Percentiles rank a stretch among this genome's conserved stretches.
These are phyloP conservation scores for Campylomormyrus numenius DNA, from an alignment of 2,113 vertebrate genomes.

Conservation along the genomic window DNA sequence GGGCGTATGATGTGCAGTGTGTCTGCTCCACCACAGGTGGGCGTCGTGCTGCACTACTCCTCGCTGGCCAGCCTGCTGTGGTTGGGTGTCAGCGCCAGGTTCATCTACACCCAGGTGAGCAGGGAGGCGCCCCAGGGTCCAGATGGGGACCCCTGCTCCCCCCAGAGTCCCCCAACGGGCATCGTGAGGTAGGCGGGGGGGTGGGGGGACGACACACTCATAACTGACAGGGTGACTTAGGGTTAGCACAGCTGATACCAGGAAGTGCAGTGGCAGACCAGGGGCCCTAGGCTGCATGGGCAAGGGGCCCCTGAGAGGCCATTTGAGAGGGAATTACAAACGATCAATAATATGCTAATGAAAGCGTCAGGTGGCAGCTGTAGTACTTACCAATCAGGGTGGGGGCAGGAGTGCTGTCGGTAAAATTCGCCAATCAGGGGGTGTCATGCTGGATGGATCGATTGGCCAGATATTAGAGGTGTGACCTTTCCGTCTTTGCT, in stretches of 20 bases:
- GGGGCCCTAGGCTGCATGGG: too few relatives aligned
- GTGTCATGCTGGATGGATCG: background rate
- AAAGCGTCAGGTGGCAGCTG: background rate
- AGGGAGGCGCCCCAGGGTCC: constrained; percentile 66
- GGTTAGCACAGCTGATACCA: background rate
- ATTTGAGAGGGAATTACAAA: background rate
- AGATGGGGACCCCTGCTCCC: constrained; percentile 55
- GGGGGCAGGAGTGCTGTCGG: background rate
- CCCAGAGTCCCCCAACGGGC: constrained; percentile 63
- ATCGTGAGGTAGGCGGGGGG: constrained; percentile 71
- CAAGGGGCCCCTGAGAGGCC: background rate
- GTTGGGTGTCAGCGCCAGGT: constrained; percentile 82
- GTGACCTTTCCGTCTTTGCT: background rate
- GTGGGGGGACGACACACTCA: background rate
- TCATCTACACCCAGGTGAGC: constrained; percentile 83
- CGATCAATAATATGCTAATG: background rate
- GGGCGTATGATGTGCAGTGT: background rate
- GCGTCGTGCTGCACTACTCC: constrained; percentile 81
- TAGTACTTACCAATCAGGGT: background rate
- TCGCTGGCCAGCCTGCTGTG: constrained; percentile 84
- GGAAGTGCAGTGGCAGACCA: too few relatives aligned
- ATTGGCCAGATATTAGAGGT: background rate
- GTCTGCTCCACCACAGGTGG: constrained; percentile 66
- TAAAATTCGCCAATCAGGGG: background rate
- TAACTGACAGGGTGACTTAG: background rate